Base-by-base conservation (phyloP, 2,113 vertebrate genomes). In the Martes martes region DNA sequence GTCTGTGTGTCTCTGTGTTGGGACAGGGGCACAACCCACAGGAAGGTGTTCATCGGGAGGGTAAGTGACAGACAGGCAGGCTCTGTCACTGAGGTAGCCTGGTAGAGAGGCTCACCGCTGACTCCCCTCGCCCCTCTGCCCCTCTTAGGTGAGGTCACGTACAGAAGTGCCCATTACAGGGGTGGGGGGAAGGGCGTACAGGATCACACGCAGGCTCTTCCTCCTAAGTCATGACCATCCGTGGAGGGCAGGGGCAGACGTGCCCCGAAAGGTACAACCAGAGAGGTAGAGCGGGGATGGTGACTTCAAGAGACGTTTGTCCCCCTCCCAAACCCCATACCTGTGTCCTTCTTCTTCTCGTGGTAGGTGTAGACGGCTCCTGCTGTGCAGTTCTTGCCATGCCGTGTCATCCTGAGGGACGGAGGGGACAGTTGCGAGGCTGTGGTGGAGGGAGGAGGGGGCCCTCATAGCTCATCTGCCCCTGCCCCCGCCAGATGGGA, bases 281-380 rank as follows among this genome's bases (percentile, higher is more conserved):
- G 45, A 28, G 57, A 26, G 0, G 7, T 69, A 15, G 31, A 1
- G 26, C 39, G 3, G 31, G 63, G 42, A 31, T 0, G 24, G 82
- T 14, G 50, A 23, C n/a, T 52, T 24, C 0, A 11, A 23, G 57
- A 39, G 16, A 15, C 28, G 7, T 3, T 2, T 1, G 5, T 6
- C 3, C 7, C 3, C 57, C 11, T 4, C 5, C 23, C 33, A 31
- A 4, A 4, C 24, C 47, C 55, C 94, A 85, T 79, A 99, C 99
- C 99, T 88, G 99, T 99, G 84, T 99, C 99, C 91, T 99, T 99
- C 98, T 97, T 99, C 89, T 99, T 99, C 98, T 99, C 99, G 1
- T 99, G 99, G 96, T 99, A 99, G 3, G 99, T 99, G 98, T 99
- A 99, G 0, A 99, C 99, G 0, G 99, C 99, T 31, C 99, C 99